Evolutionary conservation across 37 sponge, comb jelly and placozoan species (phyloP), one percentile per base, ranked within the genome.

Genomic region (Amphimedon queenslandica): DNA sequence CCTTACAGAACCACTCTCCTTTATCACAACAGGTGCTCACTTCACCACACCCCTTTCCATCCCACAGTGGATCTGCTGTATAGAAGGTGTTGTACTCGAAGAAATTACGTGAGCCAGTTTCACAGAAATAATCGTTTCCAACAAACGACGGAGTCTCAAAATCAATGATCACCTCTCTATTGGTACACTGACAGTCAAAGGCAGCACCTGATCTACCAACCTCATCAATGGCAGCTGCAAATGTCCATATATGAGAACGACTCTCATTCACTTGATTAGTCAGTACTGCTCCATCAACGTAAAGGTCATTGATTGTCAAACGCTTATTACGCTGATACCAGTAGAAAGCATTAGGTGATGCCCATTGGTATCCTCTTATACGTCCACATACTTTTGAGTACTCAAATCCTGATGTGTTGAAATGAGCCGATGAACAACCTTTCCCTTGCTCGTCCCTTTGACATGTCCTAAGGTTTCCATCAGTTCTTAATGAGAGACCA

Each of bases 311-410:
- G 0, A 82, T 27, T 5, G 83, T 82, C n/a, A n/a, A n/a, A n/a
- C n/a, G n/a, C 0, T 42, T 35, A 34, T 75, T 70, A 18, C 37
- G 37, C 30, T 61, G 64, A 40, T 76, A 42, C 11, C 70, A 69
- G 53, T 63, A 82, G 40, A 82, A 82, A 27, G 83, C 83, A 70
- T 82, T 82, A 1, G 83, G 70, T 18, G 77, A 58, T 20, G 77
- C 34, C 24, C 24, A 70, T 37, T 82, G 83, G 37, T 82, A 82
- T 6, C 71, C 83, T 1, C 69, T 60, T 1, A 82, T 43, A 4
- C 40, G 23, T 0, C 83, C 83, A 40, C 83, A 82, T 0, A 82
- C 75, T 27, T 40, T 36, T 0, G 56, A 29, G 56, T 75, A 82
- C 0, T 70, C 21, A 47, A 82, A 39, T 3, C 71, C 76, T 35